A percentile compares a stretch with the other conserved stretches of the same genome.
phyloP scores from a whole-genome alignment of 2,888 invertebrate genomes.

The Rotaria magnacalcarata region DNA sequence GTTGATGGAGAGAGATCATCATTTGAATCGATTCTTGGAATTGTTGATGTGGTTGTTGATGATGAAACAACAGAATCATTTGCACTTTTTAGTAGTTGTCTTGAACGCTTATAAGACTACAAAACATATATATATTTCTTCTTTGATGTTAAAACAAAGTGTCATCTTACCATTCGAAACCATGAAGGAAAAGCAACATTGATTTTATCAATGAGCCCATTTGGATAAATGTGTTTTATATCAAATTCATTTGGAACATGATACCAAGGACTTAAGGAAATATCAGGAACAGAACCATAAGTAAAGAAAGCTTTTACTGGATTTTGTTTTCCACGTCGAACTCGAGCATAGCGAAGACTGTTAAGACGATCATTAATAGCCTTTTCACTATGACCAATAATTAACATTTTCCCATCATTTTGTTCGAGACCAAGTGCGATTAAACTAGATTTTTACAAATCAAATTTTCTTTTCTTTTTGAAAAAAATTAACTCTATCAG shows the following conservation, averaged over 20 bases:
- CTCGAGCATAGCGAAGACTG: not conserved
- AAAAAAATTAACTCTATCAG: not conserved
- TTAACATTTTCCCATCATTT: not conserved
- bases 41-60: not conserved
- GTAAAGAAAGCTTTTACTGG: not conserved
- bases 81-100: not conserved
- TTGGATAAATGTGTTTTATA: not conserved
- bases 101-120: conserved; percentile 1
- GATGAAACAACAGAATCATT: not conserved
- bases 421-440: conserved; percentile 37
- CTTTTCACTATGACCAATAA: conserved; percentile 10
- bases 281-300: conserved; percentile 15
- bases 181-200: not conserved
- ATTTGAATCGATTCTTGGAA: not conserved
- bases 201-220: not conserved
- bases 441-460: not conserved
- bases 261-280: conserved; percentile 19
- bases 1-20: not conserved
- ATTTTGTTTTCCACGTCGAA: conserved; percentile 23
- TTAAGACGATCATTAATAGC: not conserved
- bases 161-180: not conserved
- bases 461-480: not conserved
- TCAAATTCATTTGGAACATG: not conserved
- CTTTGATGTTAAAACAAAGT: not conserved
- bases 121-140: not conserved